phyloP scores from a whole-genome alignment of 2,888 invertebrate species.

The Phalangium opilio region DNA sequence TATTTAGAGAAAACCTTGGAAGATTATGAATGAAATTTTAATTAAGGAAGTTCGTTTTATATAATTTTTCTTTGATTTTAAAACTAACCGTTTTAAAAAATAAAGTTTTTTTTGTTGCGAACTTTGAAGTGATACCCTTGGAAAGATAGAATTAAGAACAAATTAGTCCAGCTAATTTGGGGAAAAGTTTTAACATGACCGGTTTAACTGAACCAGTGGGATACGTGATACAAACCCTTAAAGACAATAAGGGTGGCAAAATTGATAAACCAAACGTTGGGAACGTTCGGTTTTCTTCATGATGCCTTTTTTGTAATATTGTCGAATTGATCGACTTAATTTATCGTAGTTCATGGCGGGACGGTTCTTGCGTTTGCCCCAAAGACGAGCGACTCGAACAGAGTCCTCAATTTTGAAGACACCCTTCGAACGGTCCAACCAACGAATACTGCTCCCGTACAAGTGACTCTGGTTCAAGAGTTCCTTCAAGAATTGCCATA shows the following conservation, averaged over 20 bases:
- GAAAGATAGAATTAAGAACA: no score
- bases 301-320: constrained; percentile 98
- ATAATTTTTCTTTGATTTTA: no score
- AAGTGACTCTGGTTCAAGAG: constrained; percentile 71
- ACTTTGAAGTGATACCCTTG: no score
- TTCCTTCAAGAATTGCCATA: constrained; percentile 98
- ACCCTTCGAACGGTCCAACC: constrained; percentile 85
- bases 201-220: no score
- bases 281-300: constrained; percentile 98
- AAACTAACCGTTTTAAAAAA: no score
- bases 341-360: constrained; percentile 99
- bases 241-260: constrained; percentile 84
- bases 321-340: constrained; percentile 86
- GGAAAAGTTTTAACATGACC: no score
- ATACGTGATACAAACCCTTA: constrained; percentile 34
- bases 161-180: no score
- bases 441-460: constrained; percentile 87
- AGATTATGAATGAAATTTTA: no score
- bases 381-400: constrained; percentile 85
- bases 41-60: no score
- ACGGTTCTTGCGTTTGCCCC: constrained; percentile 95
- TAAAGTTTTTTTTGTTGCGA: no score
- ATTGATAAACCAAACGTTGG: constrained; percentile 95
- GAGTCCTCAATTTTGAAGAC: constrained; percentile 99
- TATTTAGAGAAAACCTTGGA: no score